Conservation (phyloP, 1,140 invertebrate genomes). For the Leptonema lineaticorne region DNA sequence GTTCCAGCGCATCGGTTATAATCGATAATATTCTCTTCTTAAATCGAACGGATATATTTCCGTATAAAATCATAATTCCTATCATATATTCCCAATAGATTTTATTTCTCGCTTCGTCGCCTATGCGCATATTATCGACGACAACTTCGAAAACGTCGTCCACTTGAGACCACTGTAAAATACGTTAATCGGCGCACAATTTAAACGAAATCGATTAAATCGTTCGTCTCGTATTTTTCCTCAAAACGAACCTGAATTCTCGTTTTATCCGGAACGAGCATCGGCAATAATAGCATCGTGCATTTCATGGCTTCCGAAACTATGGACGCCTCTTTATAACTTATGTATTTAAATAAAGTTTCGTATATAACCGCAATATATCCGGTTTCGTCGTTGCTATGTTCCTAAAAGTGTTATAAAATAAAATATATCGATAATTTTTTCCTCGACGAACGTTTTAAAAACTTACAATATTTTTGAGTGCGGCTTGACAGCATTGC, state of each 20-base stretch:
- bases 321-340: slow-evolving; percentile 22
- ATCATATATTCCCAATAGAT: slow-evolving; percentile 35
- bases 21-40: slow-evolving; percentile 35
- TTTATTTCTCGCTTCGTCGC: slow-evolving; percentile 20
- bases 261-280: neutral
- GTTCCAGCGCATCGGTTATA: slow-evolving; percentile 30
- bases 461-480: slow-evolving; percentile 35
- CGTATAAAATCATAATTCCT: slow-evolving; percentile 25
- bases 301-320: slow-evolving; percentile 24
- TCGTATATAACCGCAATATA: slow-evolving; percentile 38
- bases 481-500: slow-evolving; percentile 33
- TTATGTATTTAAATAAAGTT: slow-evolving; percentile 26
- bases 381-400: slow-evolving; percentile 20
- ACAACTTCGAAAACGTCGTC: slow-evolving; percentile 37
- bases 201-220: neutral
- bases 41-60: slow-evolving; percentile 35
- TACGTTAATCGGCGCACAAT: slow-evolving; percentile 2
- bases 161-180: slow-evolving; percentile 35
- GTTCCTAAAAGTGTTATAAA: slow-evolving; percentile 1
- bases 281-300: slow-evolving; percentile 29
- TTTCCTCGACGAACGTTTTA: too few species aligned
- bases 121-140: slow-evolving; percentile 27
- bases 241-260: slow-evolving; percentile 3
- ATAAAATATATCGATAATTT: neutral
- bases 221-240: too few species aligned